Evolutionary conservation across 2,797 vertebrate genomes (phyloP).

Genomic region (Lutjanus campechanus): DNA sequence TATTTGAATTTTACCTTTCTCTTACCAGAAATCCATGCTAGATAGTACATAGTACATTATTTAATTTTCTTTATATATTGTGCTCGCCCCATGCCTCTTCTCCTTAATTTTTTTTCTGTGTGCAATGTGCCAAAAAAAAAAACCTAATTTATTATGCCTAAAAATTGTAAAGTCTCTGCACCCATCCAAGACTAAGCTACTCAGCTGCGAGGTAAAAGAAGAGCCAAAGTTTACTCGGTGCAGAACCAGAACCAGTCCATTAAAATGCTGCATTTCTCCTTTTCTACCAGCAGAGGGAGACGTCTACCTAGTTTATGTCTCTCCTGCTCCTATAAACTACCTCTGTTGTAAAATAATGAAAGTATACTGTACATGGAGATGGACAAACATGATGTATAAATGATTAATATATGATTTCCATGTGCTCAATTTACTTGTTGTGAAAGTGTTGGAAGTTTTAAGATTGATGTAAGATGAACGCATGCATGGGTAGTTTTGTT

Average conservation of each 20-base stretch:
- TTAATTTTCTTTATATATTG: not conserved
- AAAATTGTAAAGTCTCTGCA: not conserved
- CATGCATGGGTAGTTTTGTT: not conserved
- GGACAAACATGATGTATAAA: not conserved
- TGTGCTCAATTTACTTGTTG: not conserved
- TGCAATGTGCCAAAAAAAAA: not conserved
- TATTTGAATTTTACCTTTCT: not conserved
- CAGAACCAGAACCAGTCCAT: not conserved
- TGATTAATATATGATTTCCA: not conserved
- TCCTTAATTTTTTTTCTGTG: not conserved
- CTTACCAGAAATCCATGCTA: not conserved
- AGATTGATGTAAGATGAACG: not conserved
- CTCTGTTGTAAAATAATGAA: not conserved
- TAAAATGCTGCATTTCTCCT: slow-evolving; percentile 1
- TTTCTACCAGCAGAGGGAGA: slow-evolving; percentile 62
- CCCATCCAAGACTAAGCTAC: not conserved
- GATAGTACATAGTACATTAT: not conserved
- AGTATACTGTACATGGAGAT: not conserved
- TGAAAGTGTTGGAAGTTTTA: not conserved
- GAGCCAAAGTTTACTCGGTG: not conserved
- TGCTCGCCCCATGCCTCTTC: not conserved
- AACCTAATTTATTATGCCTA: too few relatives aligned
- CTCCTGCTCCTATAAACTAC: not conserved
- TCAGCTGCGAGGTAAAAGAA: not conserved
- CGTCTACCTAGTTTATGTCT: not conserved